Evolutionary conservation across 2,888 invertebrate species (phyloP), one percentile per base, ranked within the genome.

Genomic region (Nomada lathburiana): DNA sequence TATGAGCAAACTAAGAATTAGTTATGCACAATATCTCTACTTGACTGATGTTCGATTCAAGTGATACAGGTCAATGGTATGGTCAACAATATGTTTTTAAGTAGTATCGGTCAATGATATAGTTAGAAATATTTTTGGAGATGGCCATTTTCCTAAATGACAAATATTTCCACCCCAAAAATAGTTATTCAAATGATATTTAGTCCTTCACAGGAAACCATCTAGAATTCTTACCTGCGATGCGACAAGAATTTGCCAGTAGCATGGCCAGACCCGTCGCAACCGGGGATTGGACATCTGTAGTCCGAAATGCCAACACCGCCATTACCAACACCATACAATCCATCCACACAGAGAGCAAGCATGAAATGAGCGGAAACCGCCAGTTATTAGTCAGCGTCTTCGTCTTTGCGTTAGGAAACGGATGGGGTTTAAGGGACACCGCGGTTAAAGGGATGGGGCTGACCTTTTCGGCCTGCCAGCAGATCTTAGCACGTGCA

Each of bases 221-320:
- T 42, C 26, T 47, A 59, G 29, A 78, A 82, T 63, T 68, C 95
- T 96, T 96, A 98, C 98, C 98, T 99, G 95, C 99, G 96, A 95
- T 99, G 99, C 89, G 99, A 98, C 94, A 99, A 96, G 95, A 99
- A 99, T 96, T 99, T 99, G 93, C 99, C 99, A 91, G 99, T 99
- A 92, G 99, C 98, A 95, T 99, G 99, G 94, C 99, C 99, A 92
- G 98, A 98, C 92, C 99, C 99, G 95, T 99, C 99, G 95, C 99
- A 99, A 93, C 98, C 98, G 94, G 98, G 98, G 94, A 98, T 98
- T 92, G 98, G 98, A 95, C 98, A 98, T 96, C 97, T 97, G 96
- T 84, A 85, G 88, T 81, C 86, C 88, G 80, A 83, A 86, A 87
- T 80, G 83, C 86, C 86, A 89, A 88, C 79, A 87, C 84, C 85